Base-by-base conservation (phyloP, 2,797 vertebrate species). In the Silurus aristotelis region DNA sequence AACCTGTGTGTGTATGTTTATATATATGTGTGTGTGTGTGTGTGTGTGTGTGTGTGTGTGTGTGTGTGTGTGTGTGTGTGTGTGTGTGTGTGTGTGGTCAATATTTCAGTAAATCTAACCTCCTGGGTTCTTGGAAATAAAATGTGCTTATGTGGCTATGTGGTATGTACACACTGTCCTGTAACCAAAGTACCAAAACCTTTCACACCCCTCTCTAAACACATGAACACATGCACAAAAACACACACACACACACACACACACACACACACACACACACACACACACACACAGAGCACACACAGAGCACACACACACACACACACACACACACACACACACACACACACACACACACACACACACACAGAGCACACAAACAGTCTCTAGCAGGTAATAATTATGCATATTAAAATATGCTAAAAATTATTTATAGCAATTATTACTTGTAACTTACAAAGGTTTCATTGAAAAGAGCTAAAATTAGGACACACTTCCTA, bases 71-170 rank as follows among this genome's bases (percentile, higher is more conserved):
- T 73, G 79, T 83, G 81, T 85, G 78, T 80, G 63, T 84, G 75
- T 86, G 68, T 66, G 77, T 84, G 82, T 80, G 80, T 67, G 20
- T 87, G 63, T 85, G 85, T 77, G 73, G 83, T 83, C 55, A 68
- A 78, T 84, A 67, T 89, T 76, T 86, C 87, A 86, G 89, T 89
- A 90, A 88, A 86, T 77, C 52, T 84, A 85, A 85, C 86, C 64
- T 80, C 48, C 73, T 83, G 56, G 89, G 55, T 90, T 89, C 87
- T 87, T 90, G 88, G 88, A 90, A 89, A 83, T 73, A 4, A 83
- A 70, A 66, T 86, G 81, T 84, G 84, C 78, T 64, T 68, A 66
- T 89, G 89, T 85, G 89, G 77, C 79, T 87, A 79, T 76, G 82
- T 87, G 83, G 80, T 83, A 70, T 85, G 52, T 78, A 80, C 70